These are phyloP conservation scores for Quadroppia sp. DNA, from an alignment of 2,888 invertebrate genomes.

Conservation along the genomic window DNA sequence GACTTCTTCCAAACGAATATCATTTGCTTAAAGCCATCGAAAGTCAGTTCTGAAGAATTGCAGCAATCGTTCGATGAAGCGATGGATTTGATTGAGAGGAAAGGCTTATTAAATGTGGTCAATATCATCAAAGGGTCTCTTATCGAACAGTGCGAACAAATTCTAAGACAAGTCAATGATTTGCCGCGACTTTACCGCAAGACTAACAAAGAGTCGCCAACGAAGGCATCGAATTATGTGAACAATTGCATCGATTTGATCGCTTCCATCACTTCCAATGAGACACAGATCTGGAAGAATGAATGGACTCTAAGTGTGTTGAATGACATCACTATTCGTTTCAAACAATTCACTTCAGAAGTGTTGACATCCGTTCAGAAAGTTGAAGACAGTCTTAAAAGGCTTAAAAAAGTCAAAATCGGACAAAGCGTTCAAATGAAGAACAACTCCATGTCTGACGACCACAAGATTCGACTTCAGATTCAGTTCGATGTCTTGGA, in stretches of 20 bases:
- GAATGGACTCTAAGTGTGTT: conserved; percentile 44
- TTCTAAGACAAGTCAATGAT: conserved; percentile 66
- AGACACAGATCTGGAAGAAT: conserved; percentile 51
- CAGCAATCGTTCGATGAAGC: conserved; percentile 23
- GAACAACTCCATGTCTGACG: conserved; percentile 64
- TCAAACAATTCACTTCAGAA: conserved; percentile 64
- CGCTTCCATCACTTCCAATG: conserved; percentile 46
- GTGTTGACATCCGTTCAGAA: conserved; percentile 88
- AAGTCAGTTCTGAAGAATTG: conserved; percentile 8
- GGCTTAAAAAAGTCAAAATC: conserved; percentile 78
- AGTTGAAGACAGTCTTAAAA: conserved; percentile 87
- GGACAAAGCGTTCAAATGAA: conserved; percentile 49
- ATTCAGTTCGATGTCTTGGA: conserved; percentile 76
- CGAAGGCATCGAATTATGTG: conserved; percentile 74
- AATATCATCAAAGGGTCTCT: conserved; percentile 39
- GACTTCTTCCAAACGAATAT: conserved; percentile 20
- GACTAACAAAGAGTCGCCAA: conserved; percentile 81
- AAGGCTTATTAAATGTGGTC: conserved; percentile 35
- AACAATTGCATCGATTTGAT: conserved; percentile 63
- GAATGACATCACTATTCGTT: conserved; percentile 54
- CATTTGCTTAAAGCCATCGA: not conserved
- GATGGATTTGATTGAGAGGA: not conserved
- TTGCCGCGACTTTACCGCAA: conserved; percentile 87
- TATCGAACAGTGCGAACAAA: conserved; percentile 42
- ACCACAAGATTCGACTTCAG: conserved; percentile 89